Conservation (phyloP, 2,797 vertebrate genomes). For the Tinamus major region DNA sequence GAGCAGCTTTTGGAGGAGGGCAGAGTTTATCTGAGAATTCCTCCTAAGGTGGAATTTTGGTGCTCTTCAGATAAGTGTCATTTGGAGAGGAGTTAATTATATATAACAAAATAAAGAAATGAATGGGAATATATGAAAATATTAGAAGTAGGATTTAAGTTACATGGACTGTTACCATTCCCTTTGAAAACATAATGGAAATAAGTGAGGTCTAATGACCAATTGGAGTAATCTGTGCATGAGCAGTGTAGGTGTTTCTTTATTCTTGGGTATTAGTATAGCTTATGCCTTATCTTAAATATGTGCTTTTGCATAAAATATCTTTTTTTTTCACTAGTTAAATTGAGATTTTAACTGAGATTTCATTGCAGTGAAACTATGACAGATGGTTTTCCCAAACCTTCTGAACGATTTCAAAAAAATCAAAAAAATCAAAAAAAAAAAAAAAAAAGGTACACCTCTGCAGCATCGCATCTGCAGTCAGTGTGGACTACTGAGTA, state of each 20-base stretch:
- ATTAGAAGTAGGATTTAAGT: not conserved
- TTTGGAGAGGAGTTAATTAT: not conserved
- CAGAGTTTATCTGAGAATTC: conserved; percentile 31
- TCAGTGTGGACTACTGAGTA: conserved; percentile 15
- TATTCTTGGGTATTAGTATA: not conserved
- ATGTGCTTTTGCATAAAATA: conserved; percentile 15
- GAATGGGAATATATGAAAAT: conserved; percentile 20
- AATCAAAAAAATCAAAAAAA: not conserved
- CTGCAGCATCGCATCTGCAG: not conserved
- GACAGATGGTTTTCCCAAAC: not conserved
- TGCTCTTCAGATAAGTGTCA: conserved; percentile 8
- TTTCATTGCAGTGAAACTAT: not conserved
- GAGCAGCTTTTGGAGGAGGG: not conserved
- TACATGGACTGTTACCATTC: not conserved
- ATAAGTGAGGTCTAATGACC: not conserved
- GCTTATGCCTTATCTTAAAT: conserved; percentile 52
- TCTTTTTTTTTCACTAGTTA: not conserved
- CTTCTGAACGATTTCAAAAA: not conserved
- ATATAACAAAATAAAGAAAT: not conserved
- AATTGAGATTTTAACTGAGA: not conserved
- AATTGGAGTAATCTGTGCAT: not conserved
- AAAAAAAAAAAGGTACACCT: not conserved
- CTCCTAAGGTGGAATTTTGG: not conserved
- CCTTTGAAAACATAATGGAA: not conserved
- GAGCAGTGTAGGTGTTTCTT: not conserved